phyloP scores from a whole-genome alignment of 2,113 vertebrate genomes.

The Sula dactylatra region DNA sequence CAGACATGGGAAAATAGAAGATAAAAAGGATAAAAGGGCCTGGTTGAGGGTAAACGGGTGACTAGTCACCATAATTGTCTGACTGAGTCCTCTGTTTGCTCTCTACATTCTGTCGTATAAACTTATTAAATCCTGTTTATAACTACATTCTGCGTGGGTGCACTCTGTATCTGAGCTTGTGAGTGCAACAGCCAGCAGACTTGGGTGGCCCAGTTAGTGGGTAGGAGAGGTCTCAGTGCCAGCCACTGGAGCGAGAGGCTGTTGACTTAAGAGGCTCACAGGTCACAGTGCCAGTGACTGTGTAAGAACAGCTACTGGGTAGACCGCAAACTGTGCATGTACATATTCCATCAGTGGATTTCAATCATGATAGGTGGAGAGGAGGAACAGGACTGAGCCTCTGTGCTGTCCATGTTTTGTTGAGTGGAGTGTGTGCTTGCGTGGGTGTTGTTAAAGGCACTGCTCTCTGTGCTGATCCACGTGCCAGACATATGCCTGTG shows the following conservation, averaged over 20 bases:
- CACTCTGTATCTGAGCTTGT: neutral
- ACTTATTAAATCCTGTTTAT: neutral
- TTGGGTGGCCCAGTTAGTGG: neutral
- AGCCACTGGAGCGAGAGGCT: neutral
- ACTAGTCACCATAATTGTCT: neutral
- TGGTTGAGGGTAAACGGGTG: neutral
- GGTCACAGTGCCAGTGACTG: neutral
- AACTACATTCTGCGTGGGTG: neutral
- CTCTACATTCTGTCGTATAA: neutral
- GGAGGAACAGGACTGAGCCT: neutral
- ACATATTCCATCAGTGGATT: neutral
- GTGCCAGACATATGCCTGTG: rapidly evolving
- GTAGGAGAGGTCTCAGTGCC: neutral
- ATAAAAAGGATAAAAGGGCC: neutral
- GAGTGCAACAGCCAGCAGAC: neutral
- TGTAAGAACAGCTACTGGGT: neutral
- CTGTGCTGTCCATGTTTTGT: neutral
- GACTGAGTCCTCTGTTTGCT: neutral
- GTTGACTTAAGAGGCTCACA: neutral
- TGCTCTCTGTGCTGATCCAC: neutral
- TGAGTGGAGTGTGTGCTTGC: neutral
- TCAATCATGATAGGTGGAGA: neutral
- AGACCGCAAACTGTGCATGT: neutral
- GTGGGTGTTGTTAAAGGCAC: neutral
- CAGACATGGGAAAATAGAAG: neutral